Percentiles rank a stretch among this genome's conserved stretches.
phyloP scores from a whole-genome alignment of 2,113 vertebrate species.

The Platichthys stellatus region DNA sequence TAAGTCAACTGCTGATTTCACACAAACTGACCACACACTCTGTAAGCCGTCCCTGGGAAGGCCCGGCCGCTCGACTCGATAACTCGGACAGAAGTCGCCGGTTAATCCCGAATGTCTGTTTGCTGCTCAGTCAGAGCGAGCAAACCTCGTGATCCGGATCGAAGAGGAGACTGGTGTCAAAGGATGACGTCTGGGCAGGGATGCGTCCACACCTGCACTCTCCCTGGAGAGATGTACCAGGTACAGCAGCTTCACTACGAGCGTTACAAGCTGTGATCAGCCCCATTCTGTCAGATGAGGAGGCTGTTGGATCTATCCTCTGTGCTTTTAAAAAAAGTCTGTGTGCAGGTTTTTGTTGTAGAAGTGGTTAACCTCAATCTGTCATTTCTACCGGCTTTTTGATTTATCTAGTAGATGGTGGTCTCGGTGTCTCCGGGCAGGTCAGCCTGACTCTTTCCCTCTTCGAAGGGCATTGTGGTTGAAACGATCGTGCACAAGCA shows the following conservation, averaged over 20 bases:
- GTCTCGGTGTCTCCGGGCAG: constrained; percentile 12
- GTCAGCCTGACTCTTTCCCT: constrained; percentile 27
- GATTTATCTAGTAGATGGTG: constrained; percentile 31
- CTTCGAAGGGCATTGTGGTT: constrained; percentile 3
- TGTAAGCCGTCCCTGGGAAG: constrained; percentile 47
- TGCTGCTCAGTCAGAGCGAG: constrained; percentile 21
- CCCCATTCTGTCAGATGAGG: constrained; percentile 71
- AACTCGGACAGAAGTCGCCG: constrained; percentile 30
- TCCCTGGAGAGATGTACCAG: constrained; percentile 71
- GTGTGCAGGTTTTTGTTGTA: constrained; percentile 34
- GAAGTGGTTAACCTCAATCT: constrained; percentile 62
- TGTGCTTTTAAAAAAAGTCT: constrained; percentile 3
- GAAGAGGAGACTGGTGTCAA: constrained; percentile 27
- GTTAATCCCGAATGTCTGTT: constrained; percentile 12
- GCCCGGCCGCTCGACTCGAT: constrained; percentile 25
- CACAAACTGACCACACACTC: constrained; percentile 18
- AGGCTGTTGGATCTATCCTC: constrained; percentile 8
- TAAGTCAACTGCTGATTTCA: constrained; percentile 61
- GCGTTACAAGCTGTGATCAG: constrained; percentile 44
- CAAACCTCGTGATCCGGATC: constrained; percentile 21
- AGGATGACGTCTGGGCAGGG: constrained; percentile 69
- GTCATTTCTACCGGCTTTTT: constrained; percentile 47
- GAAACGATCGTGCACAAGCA: not conserved
- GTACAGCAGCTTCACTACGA: constrained; percentile 59
- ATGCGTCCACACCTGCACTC: constrained; percentile 68